Evolutionary conservation across 2,113 vertebrate species (phyloP), one percentile per base, ranked within the genome.

Genomic region (Microcebus griseorufus): DNA sequence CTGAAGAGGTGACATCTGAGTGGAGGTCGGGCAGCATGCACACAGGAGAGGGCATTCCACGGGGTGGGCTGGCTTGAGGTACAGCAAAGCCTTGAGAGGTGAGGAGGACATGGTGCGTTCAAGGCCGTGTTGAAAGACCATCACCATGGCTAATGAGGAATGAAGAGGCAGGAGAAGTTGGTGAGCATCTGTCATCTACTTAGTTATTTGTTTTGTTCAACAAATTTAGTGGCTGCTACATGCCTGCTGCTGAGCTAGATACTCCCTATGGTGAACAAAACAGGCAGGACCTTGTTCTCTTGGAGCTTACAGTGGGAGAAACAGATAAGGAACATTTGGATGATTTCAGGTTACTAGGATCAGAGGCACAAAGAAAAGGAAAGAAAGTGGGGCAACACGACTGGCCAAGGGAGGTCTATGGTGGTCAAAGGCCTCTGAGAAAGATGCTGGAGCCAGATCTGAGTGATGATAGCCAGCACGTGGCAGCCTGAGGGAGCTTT

Each of bases 381-480:
- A 55, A 32, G 29, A 65, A 65, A 34, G 14, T 1, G 12, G 72
- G 42, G 27, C 29, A 39, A 1, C 0, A 0, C 23, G 88, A 58
- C 14, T 64, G 76, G 86, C 78, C 0, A 2, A 29, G 75, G 94
- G 53, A 37, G n/a, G 64, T 0, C 0, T 16, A 9, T 48, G 60
- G 87, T 1, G 18, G 51, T 69, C 0, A 0, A 34, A 58, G 70
- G 65, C n/a, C 42, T 91, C 51, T 16, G n/a, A 29, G n/a, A 53
- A n/a, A 17, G 17, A 12, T 45, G 42, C 42, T 27, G 42, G 29
- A 2, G 45, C 0, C 1, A 42, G 65, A 67, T 42, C 32, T 60
- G 60, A 60, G 51, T 23, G 82, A 34, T 42, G 12, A 0, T 39
- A 8, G 10, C 37, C 58, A 48, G 80, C 79, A 8, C 1, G 22